Conservation (phyloP, 2,888 invertebrate genomes). For the Aleiodes leptofemur region DNA sequence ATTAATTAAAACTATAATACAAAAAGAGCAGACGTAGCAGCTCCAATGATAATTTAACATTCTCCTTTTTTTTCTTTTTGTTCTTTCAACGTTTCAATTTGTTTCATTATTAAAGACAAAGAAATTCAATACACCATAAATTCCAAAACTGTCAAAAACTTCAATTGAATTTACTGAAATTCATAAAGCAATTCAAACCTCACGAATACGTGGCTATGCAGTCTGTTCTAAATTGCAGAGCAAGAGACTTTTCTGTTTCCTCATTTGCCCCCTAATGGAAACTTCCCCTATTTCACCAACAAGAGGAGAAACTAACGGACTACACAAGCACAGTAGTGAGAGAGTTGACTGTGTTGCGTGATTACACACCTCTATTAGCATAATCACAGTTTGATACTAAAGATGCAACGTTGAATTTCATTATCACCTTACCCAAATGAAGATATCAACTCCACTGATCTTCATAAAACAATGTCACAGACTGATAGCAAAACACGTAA, state of each 20-base stretch:
- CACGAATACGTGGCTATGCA: too few species aligned
- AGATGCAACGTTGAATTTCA: conserved; percentile 20
- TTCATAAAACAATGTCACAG: neutral
- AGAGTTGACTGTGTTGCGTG: conserved; percentile 17
- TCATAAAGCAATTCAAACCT: too few species aligned
- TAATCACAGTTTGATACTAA: conserved; percentile 25
- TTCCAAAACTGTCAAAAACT: too few species aligned
- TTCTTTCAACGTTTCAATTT: too few species aligned
- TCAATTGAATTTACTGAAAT: too few species aligned
- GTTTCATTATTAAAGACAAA: too few species aligned
- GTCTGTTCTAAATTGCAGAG: too few species aligned
- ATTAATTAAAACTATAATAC: too few species aligned
- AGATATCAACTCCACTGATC: neutral
- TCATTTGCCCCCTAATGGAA: neutral
- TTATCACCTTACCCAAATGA: conserved; percentile 5
- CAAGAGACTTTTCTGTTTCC: neutral
- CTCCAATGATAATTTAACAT: too few species aligned
- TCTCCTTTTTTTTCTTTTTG: too few species aligned
- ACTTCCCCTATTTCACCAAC: conserved; percentile 6
- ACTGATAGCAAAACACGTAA: neutral
- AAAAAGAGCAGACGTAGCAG: too few species aligned
- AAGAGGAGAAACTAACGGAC: conserved; percentile 6
- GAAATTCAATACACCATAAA: too few species aligned
- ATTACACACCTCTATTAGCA: conserved; percentile 31
- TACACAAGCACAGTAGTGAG: neutral